Conservation (phyloP, 2,797 vertebrate species). For the Halcyon smyrnensis region DNA sequence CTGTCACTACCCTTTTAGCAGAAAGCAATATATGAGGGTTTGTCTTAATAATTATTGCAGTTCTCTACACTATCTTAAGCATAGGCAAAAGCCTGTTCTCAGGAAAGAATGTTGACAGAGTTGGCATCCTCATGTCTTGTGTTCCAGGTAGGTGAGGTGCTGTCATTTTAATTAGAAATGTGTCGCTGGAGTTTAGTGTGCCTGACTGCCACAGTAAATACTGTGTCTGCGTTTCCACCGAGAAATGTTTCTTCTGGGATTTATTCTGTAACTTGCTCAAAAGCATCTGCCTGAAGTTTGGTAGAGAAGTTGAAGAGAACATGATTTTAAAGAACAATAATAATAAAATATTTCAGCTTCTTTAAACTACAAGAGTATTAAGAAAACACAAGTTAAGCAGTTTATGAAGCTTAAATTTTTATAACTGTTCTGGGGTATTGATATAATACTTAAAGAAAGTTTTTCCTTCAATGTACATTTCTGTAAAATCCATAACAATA, state of each 20-base stretch:
- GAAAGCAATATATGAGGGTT: slow-evolving; percentile 17
- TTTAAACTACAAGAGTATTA: slow-evolving; percentile 74
- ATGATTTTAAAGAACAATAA: slow-evolving; percentile 58
- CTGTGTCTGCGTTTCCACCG: background rate
- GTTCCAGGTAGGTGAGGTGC: slow-evolving; percentile 50
- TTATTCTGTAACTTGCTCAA: background rate
- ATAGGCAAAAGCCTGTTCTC: slow-evolving; percentile 42
- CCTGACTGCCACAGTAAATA: background rate
- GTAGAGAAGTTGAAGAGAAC: background rate
- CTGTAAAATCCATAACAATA: slow-evolving; percentile 56
- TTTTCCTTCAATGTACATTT: slow-evolving; percentile 46
- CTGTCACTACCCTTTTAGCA: slow-evolving; percentile 16
- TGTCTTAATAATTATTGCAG: slow-evolving; percentile 67
- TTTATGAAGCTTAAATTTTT: slow-evolving; percentile 72
- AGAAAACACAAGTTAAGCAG: slow-evolving; percentile 70
- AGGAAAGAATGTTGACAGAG: slow-evolving; percentile 55
- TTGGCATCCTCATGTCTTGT: slow-evolving; percentile 55
- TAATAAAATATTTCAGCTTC: slow-evolving; percentile 55
- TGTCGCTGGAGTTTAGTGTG: slow-evolving; percentile 30
- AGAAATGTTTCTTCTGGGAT: background rate
- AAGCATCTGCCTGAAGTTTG: background rate
- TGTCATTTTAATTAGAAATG: slow-evolving; percentile 75
- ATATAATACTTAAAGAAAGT: slow-evolving; percentile 51
- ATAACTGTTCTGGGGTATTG: slow-evolving; percentile 62
- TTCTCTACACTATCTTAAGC: slow-evolving; percentile 27